Evolutionary conservation across 1,140 invertebrate species (phyloP), one percentile per base, ranked within the genome.

Genomic region (Conus betulinus): DNA sequence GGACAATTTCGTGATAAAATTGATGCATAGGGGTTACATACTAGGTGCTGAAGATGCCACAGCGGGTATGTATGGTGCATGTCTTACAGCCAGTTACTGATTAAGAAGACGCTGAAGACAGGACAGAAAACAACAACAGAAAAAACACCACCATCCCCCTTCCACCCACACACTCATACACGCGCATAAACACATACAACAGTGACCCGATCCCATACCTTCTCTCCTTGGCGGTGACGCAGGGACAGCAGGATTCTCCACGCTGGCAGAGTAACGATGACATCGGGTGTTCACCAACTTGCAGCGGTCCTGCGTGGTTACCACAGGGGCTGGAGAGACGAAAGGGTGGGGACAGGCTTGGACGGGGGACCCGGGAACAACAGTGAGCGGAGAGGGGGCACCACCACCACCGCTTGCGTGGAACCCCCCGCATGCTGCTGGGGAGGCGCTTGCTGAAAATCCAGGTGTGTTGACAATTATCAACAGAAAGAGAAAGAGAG

Each of bases 351-450:
- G 86, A 57, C 88, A 87, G 84, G 91, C 88, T 90, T 95, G 93
- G 90, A 96, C 96, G 95, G 95, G 94, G 92, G 96, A 95, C 96
- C 97, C 89, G 96, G 97, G 86, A 96, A 96, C 95, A 17, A 94
- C 94, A 79, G 97, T 97, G 39, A 96, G 95, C 39, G 96, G 93
- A 25, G 92, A 89, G 5, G 92, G 91, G 57, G 57, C 57, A 60
- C 57, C 57, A 15, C 55, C 13, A 76, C 23, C 74, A 8, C 74
- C 74, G 23, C 27, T 10, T 76, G 74, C 74, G 11, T 39, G 51
- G 8, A 52, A 39, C 11, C 23, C 57, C 57, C n/a, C 55, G 79
- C 53, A 20, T 52, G 84, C 63, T 78, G 27, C 53, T 27, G 78
- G 79, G 20, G 76, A 67, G 51, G 57, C 63, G 63, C 55, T 76